Evolutionary conservation across 2,113 vertebrate species (phyloP).

Genomic region (Atractosteus spatula): DNA sequence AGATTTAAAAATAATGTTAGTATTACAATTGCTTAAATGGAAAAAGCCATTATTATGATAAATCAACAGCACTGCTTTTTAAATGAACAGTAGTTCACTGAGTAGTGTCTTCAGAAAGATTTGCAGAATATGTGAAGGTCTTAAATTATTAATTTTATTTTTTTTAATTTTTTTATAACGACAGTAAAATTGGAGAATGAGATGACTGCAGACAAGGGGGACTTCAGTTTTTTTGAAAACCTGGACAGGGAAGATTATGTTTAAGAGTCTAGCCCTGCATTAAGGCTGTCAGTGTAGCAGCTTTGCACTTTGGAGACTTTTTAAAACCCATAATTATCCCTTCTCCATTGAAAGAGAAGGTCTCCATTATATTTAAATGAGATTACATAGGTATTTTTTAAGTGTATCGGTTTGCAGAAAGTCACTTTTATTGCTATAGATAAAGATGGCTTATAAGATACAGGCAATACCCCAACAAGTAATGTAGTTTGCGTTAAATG

Average conservation of each 20-base stretch:
- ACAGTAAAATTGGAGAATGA: slow-evolving; percentile 83
- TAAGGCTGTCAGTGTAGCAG: slow-evolving; percentile 80
- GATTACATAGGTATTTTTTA: slow-evolving; percentile 68
- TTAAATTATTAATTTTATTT: no score
- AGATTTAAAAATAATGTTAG: no score
- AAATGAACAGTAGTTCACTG: no score
- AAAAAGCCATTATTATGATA: no score
- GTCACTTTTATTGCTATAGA: slow-evolving; percentile 16
- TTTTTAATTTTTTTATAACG: slow-evolving; percentile 39
- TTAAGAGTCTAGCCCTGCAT: slow-evolving; percentile 68
- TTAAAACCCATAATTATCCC: slow-evolving; percentile 89
- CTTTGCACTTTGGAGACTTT: slow-evolving; percentile 74
- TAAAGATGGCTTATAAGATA: not conserved
- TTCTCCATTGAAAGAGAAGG: slow-evolving; percentile 81
- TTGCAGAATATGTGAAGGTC: no score
- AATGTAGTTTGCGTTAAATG: no score
- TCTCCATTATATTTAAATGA: slow-evolving; percentile 92
- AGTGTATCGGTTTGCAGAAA: slow-evolving; percentile 67
- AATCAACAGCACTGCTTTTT: no score
- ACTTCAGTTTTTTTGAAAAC: slow-evolving; percentile 69
- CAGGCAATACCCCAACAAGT: no score
- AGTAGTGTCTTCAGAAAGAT: no score
- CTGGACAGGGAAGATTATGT: slow-evolving; percentile 77
- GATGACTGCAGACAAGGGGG: slow-evolving; percentile 68
- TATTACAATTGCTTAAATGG: no score